Conservation (phyloP, 2,888 invertebrate species). For the Vesta saturnalis region DNA sequence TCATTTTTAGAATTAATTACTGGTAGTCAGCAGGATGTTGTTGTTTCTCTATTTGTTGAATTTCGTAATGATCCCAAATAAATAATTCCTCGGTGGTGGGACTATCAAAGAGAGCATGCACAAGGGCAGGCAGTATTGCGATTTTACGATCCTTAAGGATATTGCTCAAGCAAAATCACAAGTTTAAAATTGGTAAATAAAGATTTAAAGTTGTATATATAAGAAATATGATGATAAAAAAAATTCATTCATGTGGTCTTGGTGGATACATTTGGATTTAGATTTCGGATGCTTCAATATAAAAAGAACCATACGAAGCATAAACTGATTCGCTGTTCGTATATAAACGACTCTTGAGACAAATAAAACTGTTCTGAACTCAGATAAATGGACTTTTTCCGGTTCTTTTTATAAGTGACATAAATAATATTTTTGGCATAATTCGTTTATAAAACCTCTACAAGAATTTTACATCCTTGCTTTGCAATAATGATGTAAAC, state of each 20-base stretch:
- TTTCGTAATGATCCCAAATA: not conserved
- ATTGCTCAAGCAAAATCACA: too few species aligned
- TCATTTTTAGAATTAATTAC: not conserved
- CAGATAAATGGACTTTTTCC: constrained; percentile 10
- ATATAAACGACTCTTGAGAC: constrained; percentile 8
- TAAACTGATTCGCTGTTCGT: constrained; percentile 8
- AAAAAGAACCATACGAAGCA: not conserved
- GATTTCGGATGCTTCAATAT: not conserved
- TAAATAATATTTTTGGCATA: not conserved
- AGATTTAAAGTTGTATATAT: too few species aligned
- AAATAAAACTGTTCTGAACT: constrained; percentile 7
- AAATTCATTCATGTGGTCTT: too few species aligned
- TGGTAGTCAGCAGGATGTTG: not conserved
- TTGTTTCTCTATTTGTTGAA: not conserved
- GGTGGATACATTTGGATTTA: too few species aligned
- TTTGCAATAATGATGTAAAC: too few species aligned
- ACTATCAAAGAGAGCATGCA: too few species aligned
- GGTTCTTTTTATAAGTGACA: constrained; percentile 4
- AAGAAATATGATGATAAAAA: too few species aligned
- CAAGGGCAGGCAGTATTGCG: too few species aligned
- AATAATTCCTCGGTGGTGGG: too few species aligned
- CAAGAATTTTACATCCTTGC: too few species aligned
- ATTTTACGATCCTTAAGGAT: too few species aligned
- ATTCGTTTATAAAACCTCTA: not conserved
- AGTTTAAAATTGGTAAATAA: too few species aligned